Evolutionary conservation across 2,113 vertebrate genomes (phyloP), one percentile per base, ranked within the genome.

Genomic region (Gallinago undulata): DNA sequence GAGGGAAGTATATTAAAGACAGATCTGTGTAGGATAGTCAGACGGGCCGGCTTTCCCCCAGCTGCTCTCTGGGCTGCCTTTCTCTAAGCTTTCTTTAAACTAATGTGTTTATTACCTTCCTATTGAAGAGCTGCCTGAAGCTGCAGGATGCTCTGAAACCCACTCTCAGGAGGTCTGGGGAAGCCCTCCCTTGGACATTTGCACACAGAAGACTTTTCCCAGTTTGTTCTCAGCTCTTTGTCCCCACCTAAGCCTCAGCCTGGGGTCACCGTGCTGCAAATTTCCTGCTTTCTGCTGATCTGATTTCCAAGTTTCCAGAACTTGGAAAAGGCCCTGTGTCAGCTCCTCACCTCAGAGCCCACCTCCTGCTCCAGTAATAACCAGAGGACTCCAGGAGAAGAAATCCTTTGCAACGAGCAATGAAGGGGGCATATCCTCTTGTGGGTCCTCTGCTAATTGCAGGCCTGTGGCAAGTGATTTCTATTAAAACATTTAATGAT

Each of bases 191-290:
- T 48, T 9, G 37, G 88, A 8, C 30, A 1, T 68, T 45, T 60
- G 16, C 28, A 15, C 9, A 2, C 5, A 25, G 6, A 60, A 50
- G 45, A 27, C 45, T 62, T 76, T 28, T n/a, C 4, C 33, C 62
- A 35, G 13, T 43, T 84, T 63, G 14, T 19, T 17, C 64, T 60
- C 69, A 39, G 89, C 59, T 9, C 6, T 45, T 47, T 75, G 69
- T 51, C 43, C 27, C 73, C 53, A 4, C 3, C 3, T 0, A 66
- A 87, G 22, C 39, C 48, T 51, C 72, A 24, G 37, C 56, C 31
- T 18, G 9, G 86, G 37, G 35, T 2, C 41, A 35, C 45, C 1
- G 0, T 0, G 23, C 57, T 43, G 53, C 16, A 11, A 4, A 39
- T 53, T 6, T 7, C 48, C 43, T 9, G 13, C 9, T 6, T 75